These are phyloP conservation scores for Cephus sareptanus DNA, from an alignment of 2,888 invertebrate species.

Conservation along the genomic window DNA sequence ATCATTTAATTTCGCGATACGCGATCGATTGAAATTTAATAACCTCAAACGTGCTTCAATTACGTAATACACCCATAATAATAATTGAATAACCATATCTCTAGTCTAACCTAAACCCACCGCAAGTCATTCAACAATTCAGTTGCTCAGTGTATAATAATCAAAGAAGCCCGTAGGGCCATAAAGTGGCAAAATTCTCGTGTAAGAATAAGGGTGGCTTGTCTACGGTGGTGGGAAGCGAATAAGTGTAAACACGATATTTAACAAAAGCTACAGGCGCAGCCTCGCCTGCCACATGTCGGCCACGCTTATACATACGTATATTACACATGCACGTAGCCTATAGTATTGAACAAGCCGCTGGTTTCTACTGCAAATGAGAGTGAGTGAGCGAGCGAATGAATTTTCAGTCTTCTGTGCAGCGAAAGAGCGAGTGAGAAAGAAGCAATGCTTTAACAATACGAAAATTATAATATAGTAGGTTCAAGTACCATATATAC, in stretches of 20 bases:
- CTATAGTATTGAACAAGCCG: conserved; percentile 17
- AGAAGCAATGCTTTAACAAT: not conserved
- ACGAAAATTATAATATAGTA: too few species aligned
- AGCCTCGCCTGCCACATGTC: conserved; percentile 63
- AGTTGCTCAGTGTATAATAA: not conserved
- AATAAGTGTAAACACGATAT: conserved; percentile 62
- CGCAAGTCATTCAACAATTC: not conserved
- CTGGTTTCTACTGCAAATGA: conserved; percentile 20
- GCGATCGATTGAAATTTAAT: too few species aligned
- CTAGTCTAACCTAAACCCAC: not conserved
- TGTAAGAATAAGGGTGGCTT: not conserved
- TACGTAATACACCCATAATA: too few species aligned
- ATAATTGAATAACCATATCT: too few species aligned
- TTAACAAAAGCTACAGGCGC: conserved; percentile 60
- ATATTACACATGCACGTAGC: not conserved
- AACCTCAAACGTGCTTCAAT: too few species aligned
- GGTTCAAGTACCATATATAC: not conserved
- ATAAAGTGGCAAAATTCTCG: not conserved
- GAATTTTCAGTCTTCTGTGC: not conserved
- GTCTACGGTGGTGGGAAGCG: conserved; percentile 17
- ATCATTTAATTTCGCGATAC: too few species aligned
- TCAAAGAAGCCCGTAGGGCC: not conserved
- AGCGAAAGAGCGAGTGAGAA: conserved; percentile 3
- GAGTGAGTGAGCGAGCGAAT: conserved; percentile 10
- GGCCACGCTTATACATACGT: not conserved